A percentile compares a stretch with the other conserved stretches of the same genome.
Evolutionary conservation across 2,888 invertebrate species (phyloP).

Genomic region (Flabesymbios commensalis): DNA sequence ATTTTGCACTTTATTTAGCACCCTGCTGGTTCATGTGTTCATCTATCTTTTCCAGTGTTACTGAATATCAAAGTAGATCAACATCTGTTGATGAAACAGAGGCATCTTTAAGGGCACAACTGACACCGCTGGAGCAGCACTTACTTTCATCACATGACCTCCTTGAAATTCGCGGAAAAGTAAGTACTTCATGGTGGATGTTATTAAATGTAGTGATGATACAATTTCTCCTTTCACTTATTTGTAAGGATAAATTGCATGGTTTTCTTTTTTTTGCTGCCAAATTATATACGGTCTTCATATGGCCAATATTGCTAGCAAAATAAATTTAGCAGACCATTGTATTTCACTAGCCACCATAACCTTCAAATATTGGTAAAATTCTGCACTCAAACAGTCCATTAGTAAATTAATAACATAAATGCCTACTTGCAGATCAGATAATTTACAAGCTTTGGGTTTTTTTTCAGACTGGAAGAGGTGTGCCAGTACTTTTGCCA

Average conservation of each 20-base stretch:
- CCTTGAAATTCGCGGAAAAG: background rate
- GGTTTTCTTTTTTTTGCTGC: too few species aligned
- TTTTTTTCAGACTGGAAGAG: background rate
- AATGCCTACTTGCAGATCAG: too few species aligned
- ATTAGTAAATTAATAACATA: too few species aligned
- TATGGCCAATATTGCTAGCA: too few species aligned
- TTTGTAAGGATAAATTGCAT: too few species aligned
- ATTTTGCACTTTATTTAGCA: too few species aligned
- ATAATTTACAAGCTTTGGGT: too few species aligned
- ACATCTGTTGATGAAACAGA: background rate
- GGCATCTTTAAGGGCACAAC: background rate
- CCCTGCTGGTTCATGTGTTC: background rate
- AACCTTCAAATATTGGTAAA: too few species aligned
- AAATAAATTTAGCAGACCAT: too few species aligned
- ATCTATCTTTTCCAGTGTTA: background rate
- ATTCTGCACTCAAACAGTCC: too few species aligned
- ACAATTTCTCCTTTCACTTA: background rate
- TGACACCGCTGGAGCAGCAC: background rate
- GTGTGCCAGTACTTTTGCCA: background rate
- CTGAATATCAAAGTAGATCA: background rate
- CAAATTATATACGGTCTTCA: too few species aligned
- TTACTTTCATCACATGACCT: background rate
- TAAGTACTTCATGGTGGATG: background rate
- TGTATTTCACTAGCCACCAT: too few species aligned
- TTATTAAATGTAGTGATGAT: background rate